Evolutionary conservation across 2,888 invertebrate genomes (phyloP).

Genomic region (Myopa tessellatipennis): DNA sequence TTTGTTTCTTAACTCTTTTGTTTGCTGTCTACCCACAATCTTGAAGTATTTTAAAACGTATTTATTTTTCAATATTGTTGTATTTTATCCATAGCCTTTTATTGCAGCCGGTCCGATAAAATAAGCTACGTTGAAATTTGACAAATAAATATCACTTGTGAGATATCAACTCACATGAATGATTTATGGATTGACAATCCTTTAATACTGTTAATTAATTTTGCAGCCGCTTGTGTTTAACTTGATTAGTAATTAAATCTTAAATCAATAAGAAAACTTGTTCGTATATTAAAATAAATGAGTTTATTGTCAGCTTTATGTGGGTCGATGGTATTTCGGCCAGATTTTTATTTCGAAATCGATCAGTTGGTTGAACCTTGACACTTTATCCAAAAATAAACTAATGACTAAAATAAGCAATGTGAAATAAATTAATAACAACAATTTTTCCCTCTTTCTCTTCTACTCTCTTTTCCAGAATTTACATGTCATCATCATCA

Average conservation of each 20-base stretch:
- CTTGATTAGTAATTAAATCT: neutral
- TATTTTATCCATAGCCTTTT: too few species aligned
- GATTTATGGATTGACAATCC: conserved; percentile 6
- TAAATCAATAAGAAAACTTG: neutral
- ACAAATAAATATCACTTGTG: too few species aligned
- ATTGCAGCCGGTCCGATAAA: too few species aligned
- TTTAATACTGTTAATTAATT: neutral
- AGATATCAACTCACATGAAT: neutral
- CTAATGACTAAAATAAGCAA: neutral
- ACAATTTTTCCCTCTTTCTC: neutral
- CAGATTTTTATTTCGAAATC: neutral
- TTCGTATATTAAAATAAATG: neutral
- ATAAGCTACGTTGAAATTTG: too few species aligned
- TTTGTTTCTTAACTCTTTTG: too few species aligned
- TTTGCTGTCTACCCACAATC: too few species aligned
- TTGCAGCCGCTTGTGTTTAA: neutral
- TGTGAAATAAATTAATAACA: neutral
- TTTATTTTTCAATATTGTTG: too few species aligned
- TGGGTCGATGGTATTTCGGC: conserved; percentile 3
- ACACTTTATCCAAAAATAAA: neutral
- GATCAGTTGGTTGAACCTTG: neutral
- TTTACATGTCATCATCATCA: conserved; percentile 48
- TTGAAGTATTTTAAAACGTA: too few species aligned
- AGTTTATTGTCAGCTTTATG: conserved; percentile 41
- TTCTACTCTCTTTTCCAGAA: conserved; percentile 50